phyloP scores from a whole-genome alignment of 2,113 vertebrate genomes.

The Oophaga pumilio region DNA sequence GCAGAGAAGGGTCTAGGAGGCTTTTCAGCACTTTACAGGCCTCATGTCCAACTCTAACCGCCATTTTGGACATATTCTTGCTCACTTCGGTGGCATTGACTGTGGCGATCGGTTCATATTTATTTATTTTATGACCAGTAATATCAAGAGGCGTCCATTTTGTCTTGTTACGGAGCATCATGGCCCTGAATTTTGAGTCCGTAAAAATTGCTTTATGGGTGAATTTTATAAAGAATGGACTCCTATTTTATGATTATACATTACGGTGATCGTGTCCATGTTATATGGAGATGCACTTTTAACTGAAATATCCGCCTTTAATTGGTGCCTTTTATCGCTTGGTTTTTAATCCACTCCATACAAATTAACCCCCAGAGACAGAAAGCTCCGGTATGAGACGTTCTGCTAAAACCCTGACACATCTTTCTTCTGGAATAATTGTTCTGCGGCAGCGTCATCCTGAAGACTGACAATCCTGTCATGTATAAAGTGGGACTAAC shows the following conservation, averaged over 20 bases:
- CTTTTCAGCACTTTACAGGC: too few species aligned
- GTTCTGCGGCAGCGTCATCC: slow-evolving; percentile 23
- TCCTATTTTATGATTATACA: background rate
- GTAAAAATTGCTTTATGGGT: background rate
- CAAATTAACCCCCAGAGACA: background rate
- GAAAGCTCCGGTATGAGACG: background rate
- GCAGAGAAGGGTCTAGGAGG: too few species aligned
- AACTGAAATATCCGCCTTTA: background rate
- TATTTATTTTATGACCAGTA: too few species aligned
- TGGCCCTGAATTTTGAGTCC: background rate
- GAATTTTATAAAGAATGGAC: too few species aligned
- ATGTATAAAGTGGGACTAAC: background rate
- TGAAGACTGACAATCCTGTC: slow-evolving; percentile 7
- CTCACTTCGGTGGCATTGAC: too few species aligned
- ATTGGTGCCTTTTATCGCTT: background rate
- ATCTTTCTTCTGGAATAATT: slow-evolving; percentile 33
- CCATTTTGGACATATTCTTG: too few species aligned
- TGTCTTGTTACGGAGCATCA: too few species aligned
- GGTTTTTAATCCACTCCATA: background rate
- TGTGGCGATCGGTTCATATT: too few species aligned
- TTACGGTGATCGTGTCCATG: background rate
- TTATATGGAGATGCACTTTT: background rate
- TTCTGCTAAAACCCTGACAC: background rate
- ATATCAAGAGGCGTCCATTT: too few species aligned
- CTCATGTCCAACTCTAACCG: too few species aligned